phyloP scores from a whole-genome alignment of 2,113 vertebrate species.

The Neodontobutis hainanensis region DNA sequence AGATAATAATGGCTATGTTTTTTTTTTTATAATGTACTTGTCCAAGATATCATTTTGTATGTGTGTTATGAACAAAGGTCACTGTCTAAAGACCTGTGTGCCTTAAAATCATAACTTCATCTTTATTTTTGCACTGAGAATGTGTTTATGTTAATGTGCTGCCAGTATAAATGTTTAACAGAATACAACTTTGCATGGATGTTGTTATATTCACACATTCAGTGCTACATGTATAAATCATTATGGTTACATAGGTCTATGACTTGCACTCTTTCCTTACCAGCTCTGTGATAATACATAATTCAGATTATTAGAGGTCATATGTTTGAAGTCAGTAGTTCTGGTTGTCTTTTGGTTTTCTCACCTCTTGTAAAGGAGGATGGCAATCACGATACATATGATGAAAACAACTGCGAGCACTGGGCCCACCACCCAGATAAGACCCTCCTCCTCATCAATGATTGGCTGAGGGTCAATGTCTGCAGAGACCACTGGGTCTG shows the following conservation, averaged over 20 bases:
- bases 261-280: background rate
- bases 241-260: background rate
- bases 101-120: constrained; percentile 20
- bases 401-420: constrained; percentile 99
- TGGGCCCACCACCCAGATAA: constrained; percentile 98
- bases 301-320: background rate
- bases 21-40: constrained; percentile 27
- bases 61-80: constrained; percentile 14
- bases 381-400: constrained; percentile 99
- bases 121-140: constrained; percentile 8
- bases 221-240: constrained; percentile 10
- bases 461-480: constrained; percentile 95
- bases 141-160: background rate
- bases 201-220: background rate
- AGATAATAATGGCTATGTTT: no score
- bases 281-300: background rate
- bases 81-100: constrained; percentile 25
- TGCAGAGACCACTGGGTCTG: constrained; percentile 93
- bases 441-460: constrained; percentile 98
- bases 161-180: constrained; percentile 3
- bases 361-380: constrained; percentile 99
- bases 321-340: background rate
- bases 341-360: constrained; percentile 31
- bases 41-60: constrained; percentile 15
- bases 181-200: constrained; percentile 5